Conservation (phyloP, 2,888 invertebrate genomes). For the Mongoloraphidia duomilia region DNA sequence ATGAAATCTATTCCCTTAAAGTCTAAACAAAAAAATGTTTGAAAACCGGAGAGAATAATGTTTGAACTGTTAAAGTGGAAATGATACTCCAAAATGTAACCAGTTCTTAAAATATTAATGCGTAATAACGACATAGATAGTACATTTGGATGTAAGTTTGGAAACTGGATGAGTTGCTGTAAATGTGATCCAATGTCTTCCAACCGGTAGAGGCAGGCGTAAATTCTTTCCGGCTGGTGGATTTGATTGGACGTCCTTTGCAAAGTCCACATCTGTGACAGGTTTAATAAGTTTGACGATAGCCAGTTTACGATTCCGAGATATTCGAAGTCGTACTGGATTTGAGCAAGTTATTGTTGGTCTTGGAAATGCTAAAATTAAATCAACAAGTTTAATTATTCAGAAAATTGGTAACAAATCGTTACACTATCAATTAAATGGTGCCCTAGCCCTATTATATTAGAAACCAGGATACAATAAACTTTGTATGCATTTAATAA, state of each 20-base stretch:
- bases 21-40: too few relatives aligned
- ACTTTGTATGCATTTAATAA: too few relatives aligned
- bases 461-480: too few relatives aligned
- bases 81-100: too few relatives aligned
- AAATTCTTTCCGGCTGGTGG: constrained; percentile 36
- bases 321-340: constrained; percentile 19
- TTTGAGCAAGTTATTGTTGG: constrained; percentile 23
- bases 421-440: too few relatives aligned
- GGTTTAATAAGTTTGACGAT: constrained; percentile 35
- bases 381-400: constrained; percentile 12
- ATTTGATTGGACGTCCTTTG: constrained; percentile 34
- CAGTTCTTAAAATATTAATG: neutral
- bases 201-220: constrained; percentile 32
- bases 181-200: constrained; percentile 33
- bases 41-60: too few relatives aligned
- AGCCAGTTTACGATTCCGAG: constrained; percentile 21
- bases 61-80: too few relatives aligned
- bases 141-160: constrained; percentile 21
- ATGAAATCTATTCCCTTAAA: too few relatives aligned
- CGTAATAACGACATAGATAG: constrained; percentile 13
- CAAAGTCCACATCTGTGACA: constrained; percentile 34
- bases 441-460: too few relatives aligned
- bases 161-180: constrained; percentile 34
- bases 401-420: too few relatives aligned
- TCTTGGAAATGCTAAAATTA: constrained; percentile 20